These are phyloP conservation scores for Scomber colias DNA, from an alignment of 2,113 vertebrate species.

Conservation along the genomic window DNA sequence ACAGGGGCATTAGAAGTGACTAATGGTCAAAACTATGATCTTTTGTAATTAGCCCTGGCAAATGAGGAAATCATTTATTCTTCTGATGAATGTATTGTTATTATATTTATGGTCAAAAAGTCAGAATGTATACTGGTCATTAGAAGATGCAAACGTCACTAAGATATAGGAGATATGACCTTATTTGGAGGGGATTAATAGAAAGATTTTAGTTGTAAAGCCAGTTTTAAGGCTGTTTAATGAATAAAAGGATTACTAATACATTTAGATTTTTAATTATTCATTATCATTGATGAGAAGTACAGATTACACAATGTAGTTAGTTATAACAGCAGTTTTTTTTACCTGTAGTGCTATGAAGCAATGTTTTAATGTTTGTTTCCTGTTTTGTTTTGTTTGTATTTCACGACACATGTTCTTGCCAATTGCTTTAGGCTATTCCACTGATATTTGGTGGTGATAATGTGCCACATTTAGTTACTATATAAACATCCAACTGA, in stretches of 20 bases:
- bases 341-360: neutral
- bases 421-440: neutral
- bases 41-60: neutral
- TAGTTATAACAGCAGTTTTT: neutral
- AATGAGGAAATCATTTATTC: conserved; percentile 5
- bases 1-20: conserved; percentile 9
- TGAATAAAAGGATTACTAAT: conserved; percentile 12
- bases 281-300: conserved; percentile 24
- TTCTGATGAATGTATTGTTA: neutral
- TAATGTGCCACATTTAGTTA: neutral
- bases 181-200: neutral
- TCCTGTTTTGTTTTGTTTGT: neutral
- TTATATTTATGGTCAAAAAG: neutral
- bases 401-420: neutral
- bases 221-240: neutral
- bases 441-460: neutral
- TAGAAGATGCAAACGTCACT: neutral
- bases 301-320: neutral
- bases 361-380: neutral
- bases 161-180: no score
- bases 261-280: conserved; percentile 22
- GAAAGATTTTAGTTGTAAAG: neutral
- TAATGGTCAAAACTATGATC: conserved; percentile 1
- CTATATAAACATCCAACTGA: no score
- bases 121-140: neutral